These are phyloP conservation scores for Bombus vancouverensis DNA, from an alignment of 1,140 invertebrate genomes.

Conservation along the genomic window DNA sequence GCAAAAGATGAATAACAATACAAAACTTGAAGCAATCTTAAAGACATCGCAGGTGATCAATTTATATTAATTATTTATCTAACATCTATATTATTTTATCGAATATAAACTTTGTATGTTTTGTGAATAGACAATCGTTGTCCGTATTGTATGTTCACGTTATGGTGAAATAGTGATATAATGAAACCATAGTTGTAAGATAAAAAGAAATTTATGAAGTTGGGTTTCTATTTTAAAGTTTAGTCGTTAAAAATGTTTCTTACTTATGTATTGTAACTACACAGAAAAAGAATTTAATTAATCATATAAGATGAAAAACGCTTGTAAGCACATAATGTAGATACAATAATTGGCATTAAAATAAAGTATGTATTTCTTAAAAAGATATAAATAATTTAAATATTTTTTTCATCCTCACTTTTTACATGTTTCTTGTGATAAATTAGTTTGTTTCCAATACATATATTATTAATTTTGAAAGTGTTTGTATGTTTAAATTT, in stretches of 20 bases:
- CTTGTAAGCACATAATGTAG: constrained; percentile 25
- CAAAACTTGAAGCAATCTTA: constrained; percentile 51
- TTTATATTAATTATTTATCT: constrained; percentile 41
- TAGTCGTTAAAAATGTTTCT: constrained; percentile 47
- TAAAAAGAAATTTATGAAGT: constrained; percentile 14
- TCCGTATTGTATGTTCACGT: not conserved
- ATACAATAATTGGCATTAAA: constrained; percentile 29
- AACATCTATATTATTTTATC: constrained; percentile 28
- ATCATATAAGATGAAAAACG: constrained; percentile 17
- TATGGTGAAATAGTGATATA: constrained; percentile 27
- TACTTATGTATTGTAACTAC: constrained; percentile 30
- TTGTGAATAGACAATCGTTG: constrained; percentile 25
- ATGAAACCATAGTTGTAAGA: constrained; percentile 28
- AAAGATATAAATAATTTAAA: constrained; percentile 55
- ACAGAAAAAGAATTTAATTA: constrained; percentile 30
- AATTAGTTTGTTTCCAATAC: constrained; percentile 29
- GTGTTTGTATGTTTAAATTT: constrained; percentile 10
- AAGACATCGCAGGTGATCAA: constrained; percentile 40
- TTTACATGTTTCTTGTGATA: constrained; percentile 37
- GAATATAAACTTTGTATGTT: constrained; percentile 33
- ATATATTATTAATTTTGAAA: constrained; percentile 44
- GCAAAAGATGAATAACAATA: constrained; percentile 42
- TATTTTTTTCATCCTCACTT: constrained; percentile 34
- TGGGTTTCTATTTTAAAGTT: constrained; percentile 19
- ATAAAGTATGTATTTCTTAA: constrained; percentile 34